Base-by-base conservation (phyloP, 2,888 invertebrate species). In the Mythimna pallens region DNA sequence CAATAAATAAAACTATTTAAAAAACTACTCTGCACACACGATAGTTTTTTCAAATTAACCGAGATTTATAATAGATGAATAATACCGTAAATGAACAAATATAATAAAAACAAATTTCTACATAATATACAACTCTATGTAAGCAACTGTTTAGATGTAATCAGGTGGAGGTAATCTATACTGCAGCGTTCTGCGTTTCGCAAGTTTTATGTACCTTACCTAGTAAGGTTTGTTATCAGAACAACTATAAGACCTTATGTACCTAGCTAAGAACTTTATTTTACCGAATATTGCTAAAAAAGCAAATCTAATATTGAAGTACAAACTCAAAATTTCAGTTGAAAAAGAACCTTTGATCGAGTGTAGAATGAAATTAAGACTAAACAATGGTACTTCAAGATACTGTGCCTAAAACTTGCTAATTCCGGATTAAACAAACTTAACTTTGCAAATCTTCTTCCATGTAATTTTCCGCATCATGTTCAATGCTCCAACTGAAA, bases 401-500 rank as follows among this genome's bases (percentile, higher is more conserved):
- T 22, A 22, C 54, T 22, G 54, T n/a, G 47, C 50, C 20, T 50
- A 50, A 22, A 10, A 54, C 54, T 54, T 22, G 9, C 22, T 54
- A 22, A 22, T 22, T 54, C 22, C 22, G 54, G 22, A 54, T 22
- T 54, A 9, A 54, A 22, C 54, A 54, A 22, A 22, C 54, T 54
- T 54, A 54, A 54, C 54, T 54, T 54, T 54, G 22, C 54, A 54
- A 54, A 54, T 54, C 22, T 54, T 54, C 54, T 22, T 54, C 54
- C 54, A 54, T 22, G 0, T 6, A 54, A n/a, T 22, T 54, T 54
- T 54, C 54, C 10, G 54, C 54, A 22, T 22, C 10, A 22, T 22
- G n/a, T n/a, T 52, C 52, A 52, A 52, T 52, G 54, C 54, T 54
- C 54, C 54, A 54, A 54, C 54, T 54, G 54, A 54, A 54, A 54